A percentile compares a stretch with the other conserved stretches of the same genome.
Conservation (phyloP, 2,888 invertebrate genomes). For the Drosophila pseudotalamancana region DNA sequence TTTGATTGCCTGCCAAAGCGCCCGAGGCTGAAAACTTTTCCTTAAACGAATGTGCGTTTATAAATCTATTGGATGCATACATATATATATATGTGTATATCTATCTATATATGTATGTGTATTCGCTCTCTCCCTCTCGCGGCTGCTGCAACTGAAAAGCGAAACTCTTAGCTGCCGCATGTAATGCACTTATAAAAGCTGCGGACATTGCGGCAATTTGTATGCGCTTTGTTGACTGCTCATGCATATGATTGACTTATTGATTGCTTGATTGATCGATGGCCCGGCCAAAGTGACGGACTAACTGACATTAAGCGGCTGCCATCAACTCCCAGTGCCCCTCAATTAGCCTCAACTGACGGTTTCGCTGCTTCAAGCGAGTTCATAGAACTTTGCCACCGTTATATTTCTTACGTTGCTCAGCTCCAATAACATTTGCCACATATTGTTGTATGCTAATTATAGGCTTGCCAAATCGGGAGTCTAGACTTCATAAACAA, state of each 20-base stretch:
- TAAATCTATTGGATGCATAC: slow-evolving; percentile 45
- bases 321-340: slow-evolving; percentile 36
- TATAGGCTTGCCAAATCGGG: slow-evolving; percentile 66
- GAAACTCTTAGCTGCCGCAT: slow-evolving; percentile 47
- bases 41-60: slow-evolving; percentile 60
- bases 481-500: slow-evolving; percentile 77
- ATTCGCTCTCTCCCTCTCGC: neutral
- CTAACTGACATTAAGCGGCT: slow-evolving; percentile 69
- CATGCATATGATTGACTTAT: slow-evolving; percentile 76
- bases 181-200: slow-evolving; percentile 59
- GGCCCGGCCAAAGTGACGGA: slow-evolving; percentile 63
- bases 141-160: slow-evolving; percentile 27
- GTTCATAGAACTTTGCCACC: slow-evolving; percentile 71
- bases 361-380: slow-evolving; percentile 36
- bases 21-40: slow-evolving; percentile 55
- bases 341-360: slow-evolving; percentile 60
- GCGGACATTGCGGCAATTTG: slow-evolving; percentile 68
- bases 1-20: slow-evolving; percentile 64
- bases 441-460: slow-evolving; percentile 55
- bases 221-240: slow-evolving; percentile 70
- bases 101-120: slow-evolving; percentile 5
- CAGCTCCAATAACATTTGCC: slow-evolving; percentile 10
- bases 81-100: neutral
- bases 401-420: slow-evolving; percentile 41
- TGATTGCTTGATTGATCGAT: slow-evolving; percentile 71